phyloP scores from a whole-genome alignment of 2,113 vertebrate species.

The Trogon melanurus region DNA sequence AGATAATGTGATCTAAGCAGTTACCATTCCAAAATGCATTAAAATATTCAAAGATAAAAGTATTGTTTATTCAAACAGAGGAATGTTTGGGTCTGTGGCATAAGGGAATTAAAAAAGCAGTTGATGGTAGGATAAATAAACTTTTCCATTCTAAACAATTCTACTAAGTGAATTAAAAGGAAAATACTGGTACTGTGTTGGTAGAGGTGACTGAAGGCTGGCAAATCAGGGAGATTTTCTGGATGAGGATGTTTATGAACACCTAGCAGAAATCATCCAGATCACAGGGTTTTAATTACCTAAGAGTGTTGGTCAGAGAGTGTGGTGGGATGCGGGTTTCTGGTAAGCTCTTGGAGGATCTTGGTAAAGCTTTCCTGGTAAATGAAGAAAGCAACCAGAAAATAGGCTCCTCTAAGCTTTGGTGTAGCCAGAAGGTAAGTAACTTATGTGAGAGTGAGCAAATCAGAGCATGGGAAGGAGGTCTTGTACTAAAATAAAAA shows the following conservation, averaged over 20 bases:
- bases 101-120: neutral
- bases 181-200: neutral
- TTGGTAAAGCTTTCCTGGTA: neutral
- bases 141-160: neutral
- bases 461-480: neutral
- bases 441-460: neutral
- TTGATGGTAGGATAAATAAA: neutral
- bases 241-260: neutral
- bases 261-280: neutral
- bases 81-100: neutral
- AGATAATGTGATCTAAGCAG: neutral
- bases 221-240: neutral
- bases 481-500: neutral
- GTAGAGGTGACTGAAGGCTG: neutral
- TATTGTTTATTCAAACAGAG: neutral
- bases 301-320: neutral
- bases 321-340: neutral
- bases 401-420: neutral
- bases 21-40: neutral
- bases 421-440: neutral
- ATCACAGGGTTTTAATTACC: neutral
- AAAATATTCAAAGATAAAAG: neutral
- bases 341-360: neutral
- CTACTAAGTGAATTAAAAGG: neutral
- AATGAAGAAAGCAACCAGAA: neutral